Base-by-base conservation (phyloP, 2,797 vertebrate species). In the Pangasius sanitwongsei region DNA sequence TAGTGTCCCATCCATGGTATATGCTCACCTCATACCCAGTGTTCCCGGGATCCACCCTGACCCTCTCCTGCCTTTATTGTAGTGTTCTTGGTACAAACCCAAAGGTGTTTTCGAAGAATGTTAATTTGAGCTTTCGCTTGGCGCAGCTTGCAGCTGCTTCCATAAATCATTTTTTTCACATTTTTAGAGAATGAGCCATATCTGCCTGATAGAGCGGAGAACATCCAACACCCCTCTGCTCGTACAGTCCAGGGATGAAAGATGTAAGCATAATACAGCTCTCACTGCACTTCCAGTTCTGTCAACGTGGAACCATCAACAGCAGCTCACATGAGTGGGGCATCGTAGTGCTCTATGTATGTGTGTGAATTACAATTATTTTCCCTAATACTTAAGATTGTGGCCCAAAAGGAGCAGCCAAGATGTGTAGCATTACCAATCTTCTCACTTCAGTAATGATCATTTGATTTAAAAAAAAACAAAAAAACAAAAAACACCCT, bases 141-240 rank as follows among this genome's bases (percentile, higher is more conserved):
- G 84, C 89, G 91, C 83, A 53, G 77, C 69, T 48, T 81, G 83
- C 92, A 92, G 94, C 92, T 93, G 93, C 89, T 86, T 88, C 63
- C 88, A n/a, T 55, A 83, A 80, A 86, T 94, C 90, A 92, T 61
- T 63, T 63, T 63, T 41, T 80, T 37, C n/a, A 75, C 74, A 72
- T 90, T 86, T 87, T 59, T 90, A 85, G 85, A 0, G 28, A n/a
- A 82, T 2, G 63, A 67, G 18, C 28, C 81, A 15, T 83, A 70
- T 84, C 86, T 87, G 70, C 72, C 25, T 80, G 25, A 37, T 74
- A 53, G 86, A 69, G 88, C 23, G 2, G 59, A 34, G 77, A 84
- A 75, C 84, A 84, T 59, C 88, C 41, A 87, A 87, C 69, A 87
- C 53, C 78, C 0, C 61, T 34, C 86, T 87, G 34, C 67, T 91